phyloP scores from a whole-genome alignment of 1,140 invertebrate species.

The Drosophila bipectinata region DNA sequence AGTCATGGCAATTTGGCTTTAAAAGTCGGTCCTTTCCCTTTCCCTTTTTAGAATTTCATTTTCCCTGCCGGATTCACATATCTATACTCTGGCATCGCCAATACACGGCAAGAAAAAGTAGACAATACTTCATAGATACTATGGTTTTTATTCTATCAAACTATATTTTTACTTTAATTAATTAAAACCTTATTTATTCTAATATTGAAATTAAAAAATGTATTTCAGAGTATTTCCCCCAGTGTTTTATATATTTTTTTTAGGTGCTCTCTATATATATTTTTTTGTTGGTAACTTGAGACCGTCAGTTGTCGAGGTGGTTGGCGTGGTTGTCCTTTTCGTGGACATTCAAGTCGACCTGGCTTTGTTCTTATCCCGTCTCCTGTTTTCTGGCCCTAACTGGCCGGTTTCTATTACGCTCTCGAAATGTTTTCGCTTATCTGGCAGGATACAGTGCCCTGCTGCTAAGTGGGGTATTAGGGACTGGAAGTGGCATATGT shows the following conservation, averaged over 20 bases:
- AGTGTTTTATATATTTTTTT: conserved; percentile 24
- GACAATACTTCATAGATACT: too few relatives aligned
- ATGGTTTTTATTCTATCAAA: background rate
- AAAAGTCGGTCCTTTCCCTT: conserved; percentile 29
- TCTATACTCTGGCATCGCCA: conserved; percentile 45
- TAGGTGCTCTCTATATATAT: conserved; percentile 7
- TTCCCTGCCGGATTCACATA: conserved; percentile 28
- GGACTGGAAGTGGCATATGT: conserved; percentile 43
- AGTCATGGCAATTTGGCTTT: conserved; percentile 65
- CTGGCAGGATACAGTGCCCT: conserved; percentile 33
- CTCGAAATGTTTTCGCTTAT: conserved; percentile 66
- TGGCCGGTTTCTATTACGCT: conserved; percentile 65
- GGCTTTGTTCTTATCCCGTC: conserved; percentile 39
- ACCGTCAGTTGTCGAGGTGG: conserved; percentile 47
- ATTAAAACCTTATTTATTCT: background rate
- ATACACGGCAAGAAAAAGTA: conserved; percentile 12
- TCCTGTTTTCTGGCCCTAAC: conserved; percentile 32
- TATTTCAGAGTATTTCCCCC: background rate
- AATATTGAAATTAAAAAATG: too few relatives aligned
- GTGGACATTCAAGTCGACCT: conserved; percentile 47
- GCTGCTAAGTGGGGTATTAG: conserved; percentile 30
- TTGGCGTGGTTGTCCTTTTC: conserved; percentile 35
- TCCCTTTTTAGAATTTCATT: conserved; percentile 20
- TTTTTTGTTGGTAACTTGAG: conserved; percentile 63
- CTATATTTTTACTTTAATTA: background rate